These are phyloP conservation scores for Zootermopsis nevadensis DNA, from an alignment of 2,888 invertebrate species.

Conservation along the genomic window DNA sequence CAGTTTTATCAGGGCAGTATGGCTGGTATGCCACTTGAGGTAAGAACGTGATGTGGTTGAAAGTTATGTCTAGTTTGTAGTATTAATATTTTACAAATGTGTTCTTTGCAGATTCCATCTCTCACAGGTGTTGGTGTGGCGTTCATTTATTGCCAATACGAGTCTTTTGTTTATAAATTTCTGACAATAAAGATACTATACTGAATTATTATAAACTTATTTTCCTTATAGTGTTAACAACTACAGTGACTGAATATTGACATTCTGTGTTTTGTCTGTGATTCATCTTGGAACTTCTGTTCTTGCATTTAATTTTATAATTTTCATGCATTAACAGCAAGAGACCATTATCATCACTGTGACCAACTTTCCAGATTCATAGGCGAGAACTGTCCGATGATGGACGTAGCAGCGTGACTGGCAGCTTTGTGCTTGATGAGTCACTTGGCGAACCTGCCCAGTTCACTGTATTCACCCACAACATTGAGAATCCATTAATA, in stretches of 20 bases:
- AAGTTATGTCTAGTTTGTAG: too few species aligned
- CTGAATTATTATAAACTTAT: too few species aligned
- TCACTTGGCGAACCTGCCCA: slow-evolving; percentile 66
- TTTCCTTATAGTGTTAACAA: too few species aligned
- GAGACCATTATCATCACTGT: background rate
- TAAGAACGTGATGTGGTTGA: slow-evolving; percentile 42
- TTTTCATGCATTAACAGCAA: background rate
- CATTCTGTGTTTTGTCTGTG: too few species aligned
- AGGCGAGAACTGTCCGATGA: slow-evolving; percentile 66
- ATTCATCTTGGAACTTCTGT: background rate
- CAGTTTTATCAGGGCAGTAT: slow-evolving; percentile 65
- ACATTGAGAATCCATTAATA: slow-evolving; percentile 66
- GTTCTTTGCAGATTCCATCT: too few species aligned
- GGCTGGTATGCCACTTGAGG: slow-evolving; percentile 65
- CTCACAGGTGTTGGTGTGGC: too few species aligned
- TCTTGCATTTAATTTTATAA: background rate
- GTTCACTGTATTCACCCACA: slow-evolving; percentile 68
- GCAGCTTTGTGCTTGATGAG: slow-evolving; percentile 68
- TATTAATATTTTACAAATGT: too few species aligned
- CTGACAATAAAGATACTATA: too few species aligned
- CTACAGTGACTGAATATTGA: too few species aligned
- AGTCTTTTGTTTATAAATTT: too few species aligned
- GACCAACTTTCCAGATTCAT: slow-evolving; percentile 61
- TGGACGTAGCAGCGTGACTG: slow-evolving; percentile 65
- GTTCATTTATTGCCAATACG: too few species aligned